phyloP scores from a whole-genome alignment of 37 sponge, comb jelly and placozoan species.

The Cladorhizidae sp. region DNA sequence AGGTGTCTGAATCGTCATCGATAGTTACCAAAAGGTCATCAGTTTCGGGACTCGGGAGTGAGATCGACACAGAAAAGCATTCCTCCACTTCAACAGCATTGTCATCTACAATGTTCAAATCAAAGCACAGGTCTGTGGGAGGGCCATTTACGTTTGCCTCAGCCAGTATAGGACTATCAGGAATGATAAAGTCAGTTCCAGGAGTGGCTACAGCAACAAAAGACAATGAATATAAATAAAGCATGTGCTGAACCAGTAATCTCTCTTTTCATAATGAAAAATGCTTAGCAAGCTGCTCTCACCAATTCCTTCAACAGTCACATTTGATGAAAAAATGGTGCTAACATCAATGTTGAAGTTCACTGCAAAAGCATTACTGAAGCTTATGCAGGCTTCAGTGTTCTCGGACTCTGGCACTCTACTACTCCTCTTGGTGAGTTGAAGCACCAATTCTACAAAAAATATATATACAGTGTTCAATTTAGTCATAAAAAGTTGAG shows the following conservation, averaged over 20 bases:
- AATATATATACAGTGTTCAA: not conserved
- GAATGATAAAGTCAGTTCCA: slow-evolving; percentile 8
- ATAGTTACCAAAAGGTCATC: not conserved
- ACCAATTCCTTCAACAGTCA: not conserved
- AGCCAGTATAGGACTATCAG: not conserved
- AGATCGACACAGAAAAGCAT: slow-evolving; percentile 1
- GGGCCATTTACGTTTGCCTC: not conserved
- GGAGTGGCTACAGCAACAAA: slow-evolving; percentile 2
- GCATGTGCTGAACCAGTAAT: no score
- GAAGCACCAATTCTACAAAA: slow-evolving; percentile 4
- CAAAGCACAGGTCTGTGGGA: not conserved
- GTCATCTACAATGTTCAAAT: not conserved
- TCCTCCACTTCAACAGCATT: slow-evolving; percentile 18
- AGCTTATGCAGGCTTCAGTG: slow-evolving; percentile 1
- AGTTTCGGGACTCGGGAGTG: not conserved
- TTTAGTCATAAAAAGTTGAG: not conserved
- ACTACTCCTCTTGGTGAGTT: not conserved
- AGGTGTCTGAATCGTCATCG: not conserved
- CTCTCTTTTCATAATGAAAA: no score
- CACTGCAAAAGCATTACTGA: slow-evolving; percentile 15
- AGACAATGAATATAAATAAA: not conserved
- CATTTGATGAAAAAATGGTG: not conserved
- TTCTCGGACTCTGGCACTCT: not conserved
- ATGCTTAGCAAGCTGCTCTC: no score
- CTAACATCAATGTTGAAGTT: not conserved